Evolutionary conservation across 2,113 vertebrate species (phyloP).

Genomic region (Stictonetta naevosa): DNA sequence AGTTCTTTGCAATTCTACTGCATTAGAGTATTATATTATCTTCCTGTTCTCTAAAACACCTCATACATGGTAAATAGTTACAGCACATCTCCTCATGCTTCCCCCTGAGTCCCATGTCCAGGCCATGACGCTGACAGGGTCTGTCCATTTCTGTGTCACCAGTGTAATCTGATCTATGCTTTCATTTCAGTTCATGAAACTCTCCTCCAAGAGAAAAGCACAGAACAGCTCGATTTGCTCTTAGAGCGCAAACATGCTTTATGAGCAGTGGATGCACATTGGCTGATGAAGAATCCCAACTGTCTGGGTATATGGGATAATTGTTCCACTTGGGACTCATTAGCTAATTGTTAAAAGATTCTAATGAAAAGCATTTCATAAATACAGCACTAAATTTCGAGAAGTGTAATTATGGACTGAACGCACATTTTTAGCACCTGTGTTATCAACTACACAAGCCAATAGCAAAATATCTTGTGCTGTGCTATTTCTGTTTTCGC

Average conservation of each 20-base stretch:
- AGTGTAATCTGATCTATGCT: not conserved
- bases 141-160: not conserved
- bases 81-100: not conserved
- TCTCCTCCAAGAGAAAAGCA: not conserved
- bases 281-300: conserved; percentile 28
- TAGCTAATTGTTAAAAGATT: conserved; percentile 63
- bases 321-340: conserved; percentile 67
- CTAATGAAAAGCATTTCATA: conserved; percentile 56
- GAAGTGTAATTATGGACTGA: conserved; percentile 26
- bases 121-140: not conserved
- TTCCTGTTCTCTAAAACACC: not conserved
- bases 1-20: not conserved
- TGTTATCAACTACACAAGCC: not conserved
- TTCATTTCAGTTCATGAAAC: not conserved
- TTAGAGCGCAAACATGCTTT: not conserved
- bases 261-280: not conserved
- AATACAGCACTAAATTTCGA: conserved; percentile 43
- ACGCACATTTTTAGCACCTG: conserved; percentile 16
- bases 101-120: not conserved
- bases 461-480: not conserved
- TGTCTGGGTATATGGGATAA: conserved; percentile 27
- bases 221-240: not conserved
- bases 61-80: not conserved
- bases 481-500: not conserved
- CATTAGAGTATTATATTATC: not conserved